Conservation (phyloP, 2,888 invertebrate genomes). For the Diaphora mendica region DNA sequence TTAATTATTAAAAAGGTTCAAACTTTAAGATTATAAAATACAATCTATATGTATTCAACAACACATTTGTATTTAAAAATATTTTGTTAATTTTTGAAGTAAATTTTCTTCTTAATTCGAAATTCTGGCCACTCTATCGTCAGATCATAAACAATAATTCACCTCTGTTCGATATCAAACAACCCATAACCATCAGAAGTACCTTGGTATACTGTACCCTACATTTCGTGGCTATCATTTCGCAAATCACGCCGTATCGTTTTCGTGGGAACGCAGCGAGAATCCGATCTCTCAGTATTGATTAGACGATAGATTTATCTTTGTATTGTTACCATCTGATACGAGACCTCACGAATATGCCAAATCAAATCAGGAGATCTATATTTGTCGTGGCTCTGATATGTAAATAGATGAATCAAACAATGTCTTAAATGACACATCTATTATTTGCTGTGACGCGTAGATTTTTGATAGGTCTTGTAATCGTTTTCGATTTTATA, state of each 20-base stretch:
- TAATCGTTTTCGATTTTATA: neutral
- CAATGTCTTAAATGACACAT: neutral
- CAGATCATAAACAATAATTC: constrained; percentile 9
- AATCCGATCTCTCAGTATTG: constrained; percentile 64
- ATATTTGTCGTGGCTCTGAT: constrained; percentile 40
- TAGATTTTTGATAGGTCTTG: neutral
- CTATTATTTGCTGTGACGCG: neutral
- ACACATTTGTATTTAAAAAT: no score
- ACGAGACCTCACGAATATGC: constrained; percentile 62
- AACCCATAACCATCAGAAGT: constrained; percentile 6
- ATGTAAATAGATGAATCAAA: constrained; percentile 11
- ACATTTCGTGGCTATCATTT: constrained; percentile 59
- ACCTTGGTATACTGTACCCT: constrained; percentile 28
- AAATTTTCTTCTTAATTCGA: neutral
- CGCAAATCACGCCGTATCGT: constrained; percentile 58
- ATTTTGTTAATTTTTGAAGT: neutral
- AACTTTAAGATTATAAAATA: no score
- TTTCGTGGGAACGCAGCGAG: constrained; percentile 73
- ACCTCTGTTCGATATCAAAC: constrained; percentile 8
- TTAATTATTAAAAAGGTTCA: no score
- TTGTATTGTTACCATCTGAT: constrained; percentile 68
- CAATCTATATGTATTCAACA: no score
- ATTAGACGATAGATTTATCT: constrained; percentile 69
- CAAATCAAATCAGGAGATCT: constrained; percentile 35
- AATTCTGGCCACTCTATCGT: neutral